Conservation (phyloP, 2,888 invertebrate species). For the Pristionchus mayeri region DNA sequence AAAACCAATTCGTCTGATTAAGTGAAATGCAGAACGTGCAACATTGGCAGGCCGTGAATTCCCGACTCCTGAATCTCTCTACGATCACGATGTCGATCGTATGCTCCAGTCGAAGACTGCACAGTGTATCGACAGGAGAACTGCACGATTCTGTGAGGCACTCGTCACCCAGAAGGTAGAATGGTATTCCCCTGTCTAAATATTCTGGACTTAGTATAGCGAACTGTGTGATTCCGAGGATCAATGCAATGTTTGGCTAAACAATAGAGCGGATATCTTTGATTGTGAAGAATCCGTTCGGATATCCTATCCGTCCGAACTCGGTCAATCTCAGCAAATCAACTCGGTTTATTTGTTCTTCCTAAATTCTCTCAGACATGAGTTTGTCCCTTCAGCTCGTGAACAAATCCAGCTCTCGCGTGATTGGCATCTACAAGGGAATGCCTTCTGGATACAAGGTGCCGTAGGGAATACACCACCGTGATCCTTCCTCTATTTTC, state of each 20-base stretch:
- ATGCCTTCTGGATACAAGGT: constrained; percentile 46
- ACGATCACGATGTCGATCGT: constrained; percentile 65
- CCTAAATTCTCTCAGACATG: not conserved
- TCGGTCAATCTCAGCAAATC: not conserved
- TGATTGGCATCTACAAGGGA: constrained; percentile 8
- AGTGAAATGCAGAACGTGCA: no score
- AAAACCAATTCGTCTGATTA: no score
- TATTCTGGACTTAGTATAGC: not conserved
- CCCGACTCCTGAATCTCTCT: constrained; percentile 57
- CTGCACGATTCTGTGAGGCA: constrained; percentile 37
- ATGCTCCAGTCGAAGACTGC: constrained; percentile 61
- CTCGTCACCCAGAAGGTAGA: constrained; percentile 36
- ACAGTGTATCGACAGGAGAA: constrained; percentile 48
- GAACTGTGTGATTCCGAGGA: not conserved
- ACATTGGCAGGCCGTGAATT: constrained; percentile 27
- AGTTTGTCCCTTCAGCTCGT: not conserved
- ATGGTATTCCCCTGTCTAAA: not conserved
- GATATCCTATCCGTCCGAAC: constrained; percentile 16
- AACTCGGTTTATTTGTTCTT: constrained; percentile 21
- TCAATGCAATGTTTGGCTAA: constrained; percentile 10
- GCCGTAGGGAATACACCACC: not conserved
- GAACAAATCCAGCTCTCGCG: constrained; percentile 2
- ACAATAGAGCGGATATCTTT: not conserved
- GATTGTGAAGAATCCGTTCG: constrained; percentile 29
- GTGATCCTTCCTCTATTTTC: not conserved